Evolutionary conservation across 2,888 invertebrate genomes (phyloP).

Genomic region (Julus scandinavius): DNA sequence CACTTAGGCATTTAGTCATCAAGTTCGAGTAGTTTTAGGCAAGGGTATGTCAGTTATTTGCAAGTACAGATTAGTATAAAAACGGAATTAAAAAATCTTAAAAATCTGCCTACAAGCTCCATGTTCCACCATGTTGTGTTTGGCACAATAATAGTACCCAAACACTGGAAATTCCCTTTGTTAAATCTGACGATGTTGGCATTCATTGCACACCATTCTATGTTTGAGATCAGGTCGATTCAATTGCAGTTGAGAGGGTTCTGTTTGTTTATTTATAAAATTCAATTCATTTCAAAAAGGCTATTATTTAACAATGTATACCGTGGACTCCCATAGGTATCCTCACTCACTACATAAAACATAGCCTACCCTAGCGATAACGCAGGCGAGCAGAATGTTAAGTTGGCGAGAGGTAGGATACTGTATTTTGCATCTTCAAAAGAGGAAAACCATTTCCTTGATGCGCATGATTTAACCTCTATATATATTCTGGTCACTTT

Average conservation of each 20-base stretch:
- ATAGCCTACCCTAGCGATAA: slow-evolving; percentile 18
- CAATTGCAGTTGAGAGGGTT: slow-evolving; percentile 37
- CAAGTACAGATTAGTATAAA: no score
- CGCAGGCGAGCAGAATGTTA: slow-evolving; percentile 18
- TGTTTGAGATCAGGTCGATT: slow-evolving; percentile 39
- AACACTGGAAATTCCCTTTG: not conserved
- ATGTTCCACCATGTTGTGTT: no score
- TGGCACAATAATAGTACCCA: not conserved
- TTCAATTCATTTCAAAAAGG: slow-evolving; percentile 49
- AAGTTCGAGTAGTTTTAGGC: no score
- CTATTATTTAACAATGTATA: slow-evolving; percentile 47
- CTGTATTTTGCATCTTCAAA: slow-evolving; percentile 27
- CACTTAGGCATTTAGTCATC: no score
- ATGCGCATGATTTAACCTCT: slow-evolving; percentile 6
- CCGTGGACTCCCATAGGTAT: slow-evolving; percentile 12
- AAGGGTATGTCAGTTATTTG: no score
- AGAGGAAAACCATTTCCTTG: slow-evolving; percentile 26
- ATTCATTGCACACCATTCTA: slow-evolving; percentile 19
- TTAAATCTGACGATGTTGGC: not conserved
- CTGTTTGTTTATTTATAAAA: slow-evolving; percentile 47
- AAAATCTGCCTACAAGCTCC: not conserved
- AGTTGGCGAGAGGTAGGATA: not conserved
- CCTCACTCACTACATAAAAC: slow-evolving; percentile 42
- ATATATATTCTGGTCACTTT: slow-evolving; percentile 38
- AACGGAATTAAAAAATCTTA: no score